phyloP scores from a whole-genome alignment of 2,888 invertebrate genomes.

The Agrochola circellaris region DNA sequence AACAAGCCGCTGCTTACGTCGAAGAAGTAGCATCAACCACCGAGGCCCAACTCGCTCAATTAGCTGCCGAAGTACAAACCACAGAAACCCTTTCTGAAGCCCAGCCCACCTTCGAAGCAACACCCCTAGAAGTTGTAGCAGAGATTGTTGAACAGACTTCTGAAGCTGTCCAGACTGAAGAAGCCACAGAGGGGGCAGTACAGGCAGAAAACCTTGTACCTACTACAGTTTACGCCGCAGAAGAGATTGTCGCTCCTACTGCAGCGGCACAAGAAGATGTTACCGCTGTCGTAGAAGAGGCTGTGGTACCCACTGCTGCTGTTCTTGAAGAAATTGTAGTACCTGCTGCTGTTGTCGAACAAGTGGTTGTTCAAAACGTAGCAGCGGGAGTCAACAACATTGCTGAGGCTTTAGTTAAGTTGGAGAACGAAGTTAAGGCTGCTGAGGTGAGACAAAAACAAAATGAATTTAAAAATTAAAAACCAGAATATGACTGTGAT shows the following conservation, averaged over 20 bases:
- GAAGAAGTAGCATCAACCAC: conserved; percentile 59
- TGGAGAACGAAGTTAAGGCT: conserved; percentile 80
- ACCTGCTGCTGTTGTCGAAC: conserved; percentile 48
- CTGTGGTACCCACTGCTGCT: conserved; percentile 38
- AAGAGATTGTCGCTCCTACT: conserved; percentile 34
- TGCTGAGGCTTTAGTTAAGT: conserved; percentile 77
- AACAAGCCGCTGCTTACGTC: conserved; percentile 54
- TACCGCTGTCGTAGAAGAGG: conserved; percentile 26
- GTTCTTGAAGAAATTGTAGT: conserved; percentile 24
- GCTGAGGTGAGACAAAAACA: conserved; percentile 74
- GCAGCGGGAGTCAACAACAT: conserved; percentile 76
- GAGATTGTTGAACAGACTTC: conserved; percentile 48
- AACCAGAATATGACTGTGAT: background rate
- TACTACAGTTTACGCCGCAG: conserved; percentile 24
- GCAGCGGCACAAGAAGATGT: conserved; percentile 38
- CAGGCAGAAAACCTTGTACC: conserved; percentile 22
- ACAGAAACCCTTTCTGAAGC: conserved; percentile 52
- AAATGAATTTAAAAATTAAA: background rate
- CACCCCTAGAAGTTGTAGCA: conserved; percentile 43
- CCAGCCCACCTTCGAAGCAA: conserved; percentile 41
- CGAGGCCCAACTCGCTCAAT: conserved; percentile 38
- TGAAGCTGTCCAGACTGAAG: conserved; percentile 31
- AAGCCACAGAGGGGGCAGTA: conserved; percentile 49
- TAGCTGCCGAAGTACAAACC: conserved; percentile 49
- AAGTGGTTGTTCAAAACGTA: conserved; percentile 46